Evolutionary conservation across 2,113 vertebrate genomes (phyloP), one percentile per base, ranked within the genome.

Genomic region (Craseonycteris thonglongyai): DNA sequence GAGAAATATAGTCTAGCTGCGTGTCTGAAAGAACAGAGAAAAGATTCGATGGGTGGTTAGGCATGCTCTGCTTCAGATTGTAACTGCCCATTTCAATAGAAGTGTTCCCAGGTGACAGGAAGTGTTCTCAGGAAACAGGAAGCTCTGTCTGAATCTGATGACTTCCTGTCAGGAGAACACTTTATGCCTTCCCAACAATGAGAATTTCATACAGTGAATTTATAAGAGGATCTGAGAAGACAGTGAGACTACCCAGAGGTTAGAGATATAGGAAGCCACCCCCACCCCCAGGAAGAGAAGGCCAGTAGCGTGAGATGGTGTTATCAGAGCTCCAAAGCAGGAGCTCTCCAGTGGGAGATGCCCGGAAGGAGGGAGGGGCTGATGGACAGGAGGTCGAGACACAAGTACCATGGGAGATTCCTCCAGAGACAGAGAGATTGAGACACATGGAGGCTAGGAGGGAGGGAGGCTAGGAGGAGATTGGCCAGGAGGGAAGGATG

Each of bases 401-500:
- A 22, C 42, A 91, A 22, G 10, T 30, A 15, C 42, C 45, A 18
- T 4, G 28, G 49, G 16, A 63, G 7, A 61, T 8, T 30, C 19
- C 47, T 40, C 33, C 12, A 66, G 40, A 47, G 4, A 28, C 3
- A 56, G 38, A 86, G 33, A 87, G 7, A 19, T 24, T 14, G 21
- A 45, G 30, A n/a, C 49, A 45, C 0, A 30, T 7, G 56, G 58
- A 68, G 49, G 6, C 47, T 18, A 5, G 49, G 16, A 22, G 47
- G 5, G 2, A 9, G 5, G 38, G 38, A 58, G 51, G 26, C 18
- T 26, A 54, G 26, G 40, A 12, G 28, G 38, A 72, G 1, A n/a
- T n/a, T n/a, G n/a, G n/a, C n/a, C n/a, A n/a, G 21, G 1, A 10
- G 16, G 18, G 4, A 30, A 8, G 11, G 16, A 28, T 7, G 21